Conservation (phyloP, 2,888 invertebrate species). For the Heliconius hortense region DNA sequence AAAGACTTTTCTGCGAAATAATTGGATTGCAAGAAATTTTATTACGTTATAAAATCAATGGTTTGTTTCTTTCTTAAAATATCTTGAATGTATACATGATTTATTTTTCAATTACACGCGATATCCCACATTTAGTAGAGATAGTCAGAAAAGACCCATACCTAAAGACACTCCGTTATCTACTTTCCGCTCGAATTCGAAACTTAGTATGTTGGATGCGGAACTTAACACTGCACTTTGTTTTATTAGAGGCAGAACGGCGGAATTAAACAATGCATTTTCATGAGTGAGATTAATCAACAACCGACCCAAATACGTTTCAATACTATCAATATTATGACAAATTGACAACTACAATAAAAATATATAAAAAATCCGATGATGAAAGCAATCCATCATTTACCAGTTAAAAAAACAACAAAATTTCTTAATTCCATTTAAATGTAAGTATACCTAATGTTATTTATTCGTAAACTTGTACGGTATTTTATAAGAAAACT, state of each 20-base stretch:
- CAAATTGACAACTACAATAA: not conserved
- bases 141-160: too few relatives aligned
- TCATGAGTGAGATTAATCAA: not conserved
- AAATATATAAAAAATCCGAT: not conserved
- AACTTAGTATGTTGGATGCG: not conserved
- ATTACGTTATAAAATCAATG: not conserved
- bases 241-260: not conserved
- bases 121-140: not conserved
- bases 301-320: too few relatives aligned
- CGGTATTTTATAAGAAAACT: conserved; percentile 10
- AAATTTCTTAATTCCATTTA: not conserved
- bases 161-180: not conserved
- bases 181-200: not conserved
- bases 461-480: not conserved
- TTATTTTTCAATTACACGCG: not conserved
- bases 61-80: not conserved
- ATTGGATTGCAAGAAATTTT: conserved; percentile 12
- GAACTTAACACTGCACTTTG: not conserved
- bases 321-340: too few relatives aligned
- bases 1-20: conserved; percentile 23
- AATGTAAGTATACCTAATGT: not conserved
- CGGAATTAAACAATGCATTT: not conserved
- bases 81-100: not conserved
- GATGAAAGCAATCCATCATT: not conserved
- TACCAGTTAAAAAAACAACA: not conserved